These are phyloP conservation scores for Toxostoma redivivum DNA, from an alignment of 2,113 vertebrate genomes.

Conservation along the genomic window DNA sequence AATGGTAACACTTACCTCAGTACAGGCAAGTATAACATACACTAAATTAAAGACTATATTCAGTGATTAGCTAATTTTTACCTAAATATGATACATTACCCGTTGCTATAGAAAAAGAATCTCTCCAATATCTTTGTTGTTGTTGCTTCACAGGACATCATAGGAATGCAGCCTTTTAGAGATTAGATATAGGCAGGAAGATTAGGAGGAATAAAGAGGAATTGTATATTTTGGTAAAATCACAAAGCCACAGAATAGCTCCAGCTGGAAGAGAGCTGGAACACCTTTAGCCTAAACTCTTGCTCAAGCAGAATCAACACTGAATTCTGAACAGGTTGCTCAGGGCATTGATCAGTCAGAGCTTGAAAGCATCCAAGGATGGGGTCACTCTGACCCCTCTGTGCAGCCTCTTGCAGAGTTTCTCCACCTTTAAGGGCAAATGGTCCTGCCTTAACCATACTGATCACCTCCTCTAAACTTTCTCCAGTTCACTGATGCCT, in stretches of 20 bases:
- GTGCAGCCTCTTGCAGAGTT: background rate
- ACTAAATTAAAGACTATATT: background rate
- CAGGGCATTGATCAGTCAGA: background rate
- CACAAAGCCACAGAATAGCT: background rate
- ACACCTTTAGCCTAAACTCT: background rate
- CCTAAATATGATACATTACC: background rate
- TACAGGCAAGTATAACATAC: background rate
- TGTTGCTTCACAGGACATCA: background rate
- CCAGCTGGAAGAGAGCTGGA: background rate
- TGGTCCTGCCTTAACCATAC: background rate
- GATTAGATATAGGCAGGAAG: background rate
- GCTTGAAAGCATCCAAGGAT: background rate
- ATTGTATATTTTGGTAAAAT: background rate
- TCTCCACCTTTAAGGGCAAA: background rate
- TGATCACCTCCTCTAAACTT: background rate
- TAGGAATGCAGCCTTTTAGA: background rate
- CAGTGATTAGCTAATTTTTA: background rate
- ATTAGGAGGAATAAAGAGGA: background rate
- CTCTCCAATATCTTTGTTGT: background rate
- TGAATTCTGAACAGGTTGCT: background rate
- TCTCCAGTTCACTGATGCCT: background rate
- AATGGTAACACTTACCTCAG: background rate
- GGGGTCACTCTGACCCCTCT: background rate
- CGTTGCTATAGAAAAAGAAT: background rate
- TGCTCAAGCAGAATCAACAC: background rate